Evolutionary conservation across 2,888 invertebrate genomes (phyloP).

Genomic region (Pseudococcus jackbeardsleyi): DNA sequence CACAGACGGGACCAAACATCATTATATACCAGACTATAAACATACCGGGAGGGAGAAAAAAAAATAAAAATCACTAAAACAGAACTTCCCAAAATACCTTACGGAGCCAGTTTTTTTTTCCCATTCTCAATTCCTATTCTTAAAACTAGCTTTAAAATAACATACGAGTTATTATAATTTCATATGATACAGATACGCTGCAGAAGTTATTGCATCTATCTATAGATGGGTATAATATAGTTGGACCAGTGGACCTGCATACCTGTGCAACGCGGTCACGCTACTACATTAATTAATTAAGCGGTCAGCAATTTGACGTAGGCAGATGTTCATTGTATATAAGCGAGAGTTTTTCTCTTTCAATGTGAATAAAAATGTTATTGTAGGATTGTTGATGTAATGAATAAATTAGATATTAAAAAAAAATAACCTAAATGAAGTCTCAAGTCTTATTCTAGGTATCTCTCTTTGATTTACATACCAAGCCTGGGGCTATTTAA

Average conservation of each 20-base stretch:
- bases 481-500: neutral
- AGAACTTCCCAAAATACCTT: slow-evolving; percentile 31
- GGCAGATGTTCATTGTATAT: slow-evolving; percentile 23
- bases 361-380: slow-evolving; percentile 24
- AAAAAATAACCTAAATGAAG: neutral
- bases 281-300: slow-evolving; percentile 34
- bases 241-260: neutral
- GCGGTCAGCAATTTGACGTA: slow-evolving; percentile 33
- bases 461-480: slow-evolving; percentile 34
- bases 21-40: slow-evolving; percentile 59
- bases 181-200: neutral
- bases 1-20: slow-evolving; percentile 60
- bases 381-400: slow-evolving; percentile 1
- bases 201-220: neutral
- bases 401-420: slow-evolving; percentile 34
- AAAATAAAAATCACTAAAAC: slow-evolving; percentile 12
- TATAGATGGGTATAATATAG: neutral
- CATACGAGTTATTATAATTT: neutral
- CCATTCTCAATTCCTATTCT: too few relatives aligned
- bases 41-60: neutral
- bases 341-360: neutral
- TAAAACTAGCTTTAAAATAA: neutral
- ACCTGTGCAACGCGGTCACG: slow-evolving; percentile 16
- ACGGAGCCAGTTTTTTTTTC: neutral
- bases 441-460: slow-evolving; percentile 7